Percentiles rank a stretch among this genome's conserved stretches.
Conservation (phyloP, 1,140 invertebrate species). For the Glossosoma conforme region DNA sequence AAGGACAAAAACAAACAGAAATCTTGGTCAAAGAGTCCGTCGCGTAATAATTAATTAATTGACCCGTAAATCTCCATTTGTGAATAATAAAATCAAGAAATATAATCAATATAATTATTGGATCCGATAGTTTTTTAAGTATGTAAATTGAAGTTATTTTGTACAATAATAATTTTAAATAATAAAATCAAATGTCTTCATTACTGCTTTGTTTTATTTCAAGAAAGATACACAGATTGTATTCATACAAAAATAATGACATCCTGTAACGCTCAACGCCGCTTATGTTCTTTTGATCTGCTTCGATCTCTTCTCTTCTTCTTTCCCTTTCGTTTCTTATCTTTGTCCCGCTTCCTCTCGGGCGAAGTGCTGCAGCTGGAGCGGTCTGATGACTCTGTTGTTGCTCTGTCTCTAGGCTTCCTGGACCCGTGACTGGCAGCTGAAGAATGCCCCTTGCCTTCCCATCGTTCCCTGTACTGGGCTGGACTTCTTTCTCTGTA, state of each 20-base stretch:
- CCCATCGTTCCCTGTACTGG: slow-evolving; percentile 14
- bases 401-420: no score
- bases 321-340: slow-evolving; percentile 49
- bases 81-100: no score
- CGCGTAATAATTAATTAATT: slow-evolving; percentile 2
- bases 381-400: not conserved
- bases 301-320: slow-evolving; percentile 49
- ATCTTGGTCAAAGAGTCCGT: slow-evolving; percentile 38
- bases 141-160: no score
- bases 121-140: no score
- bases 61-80: not conserved
- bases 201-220: no score
- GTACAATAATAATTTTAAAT: no score
- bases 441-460: no score
- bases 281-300: slow-evolving; percentile 43
- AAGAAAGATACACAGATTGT: no score
- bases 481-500: slow-evolving; percentile 16
- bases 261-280: slow-evolving; percentile 34
- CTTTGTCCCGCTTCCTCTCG: slow-evolving; percentile 42
- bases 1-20: slow-evolving; percentile 27
- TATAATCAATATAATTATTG: no score
- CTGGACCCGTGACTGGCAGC: no score
- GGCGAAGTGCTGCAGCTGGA: slow-evolving; percentile 21
- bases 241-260: no score
- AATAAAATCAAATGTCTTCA: no score